Evolutionary conservation across 1,140 invertebrate genomes (phyloP), one percentile per base, ranked within the genome.

Genomic region (Leucophenga varia): DNA sequence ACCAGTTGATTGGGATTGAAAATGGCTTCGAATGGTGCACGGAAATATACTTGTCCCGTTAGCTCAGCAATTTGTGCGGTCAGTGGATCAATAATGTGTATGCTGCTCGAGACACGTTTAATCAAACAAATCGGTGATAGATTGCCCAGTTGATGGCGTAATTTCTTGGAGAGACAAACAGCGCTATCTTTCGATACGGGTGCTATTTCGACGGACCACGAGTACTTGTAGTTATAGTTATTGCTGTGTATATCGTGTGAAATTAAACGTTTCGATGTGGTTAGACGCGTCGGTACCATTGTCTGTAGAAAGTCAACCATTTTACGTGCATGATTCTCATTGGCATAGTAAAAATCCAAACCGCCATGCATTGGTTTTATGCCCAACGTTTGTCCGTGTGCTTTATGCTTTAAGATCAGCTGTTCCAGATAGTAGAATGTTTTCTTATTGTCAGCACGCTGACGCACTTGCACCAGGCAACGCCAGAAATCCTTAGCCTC

Each of bases 401-500:
- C 93, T 64, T 88, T 91, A 72, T 97, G 89, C 72, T 98, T 99
- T 41, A 99, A 77, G 65, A 99, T 95, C 32, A 98, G 72, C 71
- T 99, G 97, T 76, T 99, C 97, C 64, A 99, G 79, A 73, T 98
- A 99, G 72, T 90, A 99, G 71, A 99, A 93, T 1, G 97, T 98
- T 77, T 98, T 99, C 69, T 97, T 97, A 74, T 98, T 97, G 47
- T 90, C 87, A 1, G 88, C 83, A 70, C 93, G 86, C 67, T 95
- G 91, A 34, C 90, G 77, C 1, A 94, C 83, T 84, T 94, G 90
- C 20, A 93, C 89, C 71, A 88, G 57, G 22, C 95, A 93, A 69
- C 88, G 87, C 97, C 97, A 99, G 74, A 87, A 99, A 78, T 99
- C 91, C 76, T 99, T 96, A 0, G 97, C 96, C 78, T 99, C 97